Base-by-base conservation (phyloP, 2,113 vertebrate species). In the Pygathrix nemaeus region DNA sequence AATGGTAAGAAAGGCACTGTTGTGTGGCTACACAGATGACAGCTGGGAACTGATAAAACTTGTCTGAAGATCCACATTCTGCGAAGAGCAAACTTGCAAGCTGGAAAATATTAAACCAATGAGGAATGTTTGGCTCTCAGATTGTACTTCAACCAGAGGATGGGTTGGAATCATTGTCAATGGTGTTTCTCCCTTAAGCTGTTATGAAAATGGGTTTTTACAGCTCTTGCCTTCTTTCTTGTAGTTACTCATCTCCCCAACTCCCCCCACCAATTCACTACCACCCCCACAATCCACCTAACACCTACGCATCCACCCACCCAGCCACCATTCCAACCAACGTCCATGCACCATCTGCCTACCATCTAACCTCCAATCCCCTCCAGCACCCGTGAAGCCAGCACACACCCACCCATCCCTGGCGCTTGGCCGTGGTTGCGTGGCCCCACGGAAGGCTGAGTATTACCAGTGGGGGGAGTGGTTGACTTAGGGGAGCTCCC, bases 211-310 rank as follows among this genome's bases (percentile, higher is more conserved):
- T 17, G 35, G 27, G 32, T 18, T 43, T 35, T 83, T 40, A 27
- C 12, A 50, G 57, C 43, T 32, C 43, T 38, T 21, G 18, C 18
- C 48, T 4, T 40, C 75, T 78, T 48, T 52, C 8, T 35, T 21
- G 30, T 40, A 32, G 43, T 50, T n/a, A 38, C 30, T 30, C 5
- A 20, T 64, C 27, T 2, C 27, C 8, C 78, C 40, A 13, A 32
- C 40, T 5, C 23, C 6, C 35, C 1, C 4, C 59, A 9, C 6
- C 52, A 6, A 2, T 23, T 11, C n/a, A 72, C 80, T 21, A 0
- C 45, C 12, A 17, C 16, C 75, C 17, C 70, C n/a, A 48, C 48
- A 52, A 23, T 45, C 12, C 14, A 18, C 45, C 38, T 2, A 6
- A 30, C 35, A n/a, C 5, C 8, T 30, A 20, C 16, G 61, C 81